Evolutionary conservation across 2,113 vertebrate species (phyloP).

Genomic region (Sclerurus mexicanus): DNA sequence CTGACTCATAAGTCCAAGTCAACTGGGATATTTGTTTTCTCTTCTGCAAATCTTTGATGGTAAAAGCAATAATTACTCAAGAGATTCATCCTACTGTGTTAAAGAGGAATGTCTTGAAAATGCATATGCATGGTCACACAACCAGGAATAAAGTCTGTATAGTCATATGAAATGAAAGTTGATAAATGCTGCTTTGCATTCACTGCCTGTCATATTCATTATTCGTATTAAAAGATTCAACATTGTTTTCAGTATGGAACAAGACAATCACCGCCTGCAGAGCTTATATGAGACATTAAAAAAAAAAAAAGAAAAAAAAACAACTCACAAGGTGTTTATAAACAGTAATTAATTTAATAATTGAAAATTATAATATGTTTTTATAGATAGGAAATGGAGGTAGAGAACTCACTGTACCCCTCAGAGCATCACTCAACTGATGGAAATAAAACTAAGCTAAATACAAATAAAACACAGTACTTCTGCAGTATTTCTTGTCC

Average conservation of each 20-base stretch:
- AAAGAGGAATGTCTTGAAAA: neutral
- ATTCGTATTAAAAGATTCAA: neutral
- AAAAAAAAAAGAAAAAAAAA: neutral
- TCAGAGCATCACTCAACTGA: neutral
- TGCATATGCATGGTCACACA: neutral
- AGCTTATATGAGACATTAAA: neutral
- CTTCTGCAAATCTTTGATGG: neutral
- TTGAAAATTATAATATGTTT: neutral
- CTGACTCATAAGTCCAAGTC: neutral
- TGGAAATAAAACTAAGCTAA: neutral
- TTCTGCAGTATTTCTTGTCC: neutral
- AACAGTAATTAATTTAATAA: neutral
- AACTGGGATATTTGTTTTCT: neutral
- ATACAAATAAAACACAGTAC: neutral
- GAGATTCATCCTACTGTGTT: neutral
- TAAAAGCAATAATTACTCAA: neutral
- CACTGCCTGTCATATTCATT: neutral
- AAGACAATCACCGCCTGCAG: neutral
- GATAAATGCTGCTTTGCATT: slow-evolving; percentile 30
- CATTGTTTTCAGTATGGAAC: neutral
- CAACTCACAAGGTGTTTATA: neutral
- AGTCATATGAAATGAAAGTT: slow-evolving; percentile 12
- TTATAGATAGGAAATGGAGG: neutral
- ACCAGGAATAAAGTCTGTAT: neutral
- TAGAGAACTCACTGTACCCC: neutral